Evolutionary conservation across 2,113 vertebrate genomes (phyloP).

Genomic region (Calcarius ornatus): DNA sequence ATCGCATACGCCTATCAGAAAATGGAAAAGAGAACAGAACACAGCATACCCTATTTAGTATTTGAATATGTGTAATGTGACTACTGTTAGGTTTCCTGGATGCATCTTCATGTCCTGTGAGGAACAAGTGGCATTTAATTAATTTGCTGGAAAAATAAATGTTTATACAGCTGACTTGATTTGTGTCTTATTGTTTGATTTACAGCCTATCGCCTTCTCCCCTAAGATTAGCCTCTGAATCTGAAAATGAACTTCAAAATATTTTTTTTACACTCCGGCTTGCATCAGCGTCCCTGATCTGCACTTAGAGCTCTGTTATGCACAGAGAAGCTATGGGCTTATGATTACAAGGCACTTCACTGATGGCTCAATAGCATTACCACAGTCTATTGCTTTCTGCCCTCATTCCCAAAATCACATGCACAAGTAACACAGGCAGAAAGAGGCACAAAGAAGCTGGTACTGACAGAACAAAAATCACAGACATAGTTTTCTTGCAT

Average conservation of each 20-base stretch:
- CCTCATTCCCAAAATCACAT: not conserved
- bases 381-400: not conserved
- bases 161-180: not conserved
- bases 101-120: not conserved
- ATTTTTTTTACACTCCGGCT: not conserved
- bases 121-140: not conserved
- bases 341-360: not conserved
- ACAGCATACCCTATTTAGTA: not conserved
- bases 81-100: not conserved
- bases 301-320: not conserved
- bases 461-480: not conserved
- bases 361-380: not conserved
- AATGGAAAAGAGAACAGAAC: not conserved
- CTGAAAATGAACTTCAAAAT: not conserved
- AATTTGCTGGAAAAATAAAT: not conserved
- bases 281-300: accelerated
- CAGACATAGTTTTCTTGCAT: not conserved
- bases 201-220: not conserved
- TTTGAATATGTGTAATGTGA: not conserved
- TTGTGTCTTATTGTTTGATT: not conserved
- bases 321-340: not conserved
- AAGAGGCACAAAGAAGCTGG: not conserved
- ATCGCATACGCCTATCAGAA: not conserved
- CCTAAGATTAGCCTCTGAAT: not conserved
- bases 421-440: not conserved